Conservation (phyloP, 2,797 vertebrate species). For the Tragelaphus eurycerus region DNA sequence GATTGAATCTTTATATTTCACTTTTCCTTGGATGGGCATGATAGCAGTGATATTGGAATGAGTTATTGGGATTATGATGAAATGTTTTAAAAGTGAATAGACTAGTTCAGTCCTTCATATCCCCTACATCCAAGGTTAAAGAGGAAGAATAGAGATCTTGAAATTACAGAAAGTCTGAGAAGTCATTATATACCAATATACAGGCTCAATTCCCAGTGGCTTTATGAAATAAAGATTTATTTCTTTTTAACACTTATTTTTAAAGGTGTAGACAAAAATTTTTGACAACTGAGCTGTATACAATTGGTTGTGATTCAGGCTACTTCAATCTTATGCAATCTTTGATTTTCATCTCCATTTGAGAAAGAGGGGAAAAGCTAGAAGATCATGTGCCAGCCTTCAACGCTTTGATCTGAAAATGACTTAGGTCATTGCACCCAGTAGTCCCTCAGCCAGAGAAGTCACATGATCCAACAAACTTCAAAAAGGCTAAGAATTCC, state of each 20-base stretch:
- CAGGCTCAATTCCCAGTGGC: too few relatives aligned
- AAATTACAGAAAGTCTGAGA: not conserved
- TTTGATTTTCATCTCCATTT: not conserved
- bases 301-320: not conserved
- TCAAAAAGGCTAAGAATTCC: not conserved
- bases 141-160: not conserved
- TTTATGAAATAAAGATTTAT: not conserved
- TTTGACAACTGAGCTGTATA: not conserved
- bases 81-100: not conserved
- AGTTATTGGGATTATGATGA: not conserved
- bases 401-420: not conserved
- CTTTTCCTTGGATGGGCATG: not conserved
- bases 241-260: not conserved
- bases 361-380: not conserved
- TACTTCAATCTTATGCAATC: not conserved
- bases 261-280: not conserved
- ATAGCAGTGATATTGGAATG: not conserved
- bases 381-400: not conserved
- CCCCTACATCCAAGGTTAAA: not conserved
- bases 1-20: not conserved
- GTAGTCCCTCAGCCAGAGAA: not conserved
- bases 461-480: not conserved
- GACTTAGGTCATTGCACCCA: not conserved
- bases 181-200: not conserved
- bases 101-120: not conserved